Conservation (phyloP, 2,888 invertebrate species). For the Willowsia nigromaculata region DNA sequence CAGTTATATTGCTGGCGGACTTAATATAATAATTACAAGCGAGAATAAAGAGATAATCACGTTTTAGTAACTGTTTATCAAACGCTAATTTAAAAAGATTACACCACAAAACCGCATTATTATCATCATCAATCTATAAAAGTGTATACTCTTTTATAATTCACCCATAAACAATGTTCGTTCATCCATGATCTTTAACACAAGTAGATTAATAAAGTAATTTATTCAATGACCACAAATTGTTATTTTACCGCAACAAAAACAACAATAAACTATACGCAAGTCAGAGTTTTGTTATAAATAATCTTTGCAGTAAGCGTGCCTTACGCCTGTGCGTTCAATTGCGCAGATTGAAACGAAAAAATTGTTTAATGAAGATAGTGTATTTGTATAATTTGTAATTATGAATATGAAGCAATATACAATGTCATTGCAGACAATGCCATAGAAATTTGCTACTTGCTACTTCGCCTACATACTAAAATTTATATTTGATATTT, state of each 20-base stretch:
- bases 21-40: constrained; percentile 40
- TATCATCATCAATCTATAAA: constrained; percentile 17
- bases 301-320: not conserved
- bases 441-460: no score
- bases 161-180: not conserved
- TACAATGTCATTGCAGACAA: no score
- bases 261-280: not conserved
- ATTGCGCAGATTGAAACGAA: no score
- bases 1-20: constrained; percentile 4
- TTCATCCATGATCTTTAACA: not conserved
- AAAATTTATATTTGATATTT: no score
- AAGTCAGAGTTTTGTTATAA: not conserved
- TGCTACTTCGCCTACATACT: no score
- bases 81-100: constrained; percentile 53
- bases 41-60: constrained; percentile 48
- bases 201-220: not conserved
- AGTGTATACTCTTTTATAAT: not conserved
- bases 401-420: no score
- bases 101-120: constrained; percentile 52
- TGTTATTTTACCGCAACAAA: not conserved
- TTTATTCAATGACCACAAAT: not conserved
- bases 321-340: no score
- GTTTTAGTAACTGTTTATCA: constrained; percentile 71
- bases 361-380: no score
- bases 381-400: no score